Conservation (phyloP, 2,888 invertebrate species). For the Argyresthia goedartella region DNA sequence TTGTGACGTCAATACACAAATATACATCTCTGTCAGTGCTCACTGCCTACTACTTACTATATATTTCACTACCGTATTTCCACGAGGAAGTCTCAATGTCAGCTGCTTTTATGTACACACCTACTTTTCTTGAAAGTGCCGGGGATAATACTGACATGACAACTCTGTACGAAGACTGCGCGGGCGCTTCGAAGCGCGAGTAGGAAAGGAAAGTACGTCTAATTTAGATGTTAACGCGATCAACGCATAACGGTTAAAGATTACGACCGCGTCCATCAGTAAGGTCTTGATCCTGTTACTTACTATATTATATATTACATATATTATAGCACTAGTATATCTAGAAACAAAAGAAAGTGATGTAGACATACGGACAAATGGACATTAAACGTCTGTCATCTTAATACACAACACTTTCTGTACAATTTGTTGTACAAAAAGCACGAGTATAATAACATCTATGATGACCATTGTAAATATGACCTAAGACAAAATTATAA, state of each 20-base stretch:
- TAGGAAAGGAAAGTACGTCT: background rate
- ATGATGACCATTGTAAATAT: no score
- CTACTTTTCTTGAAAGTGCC: background rate
- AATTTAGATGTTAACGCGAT: constrained; percentile 1
- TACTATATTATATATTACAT: no score
- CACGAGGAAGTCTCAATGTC: constrained; percentile 2
- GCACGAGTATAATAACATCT: no score
- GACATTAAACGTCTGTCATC: no score
- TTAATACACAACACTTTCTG: no score
- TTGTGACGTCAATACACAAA: constrained; percentile 2
- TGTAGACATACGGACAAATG: no score
- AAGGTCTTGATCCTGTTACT: no score
- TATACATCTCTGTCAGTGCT: background rate
- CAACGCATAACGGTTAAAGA: background rate
- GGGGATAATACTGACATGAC: background rate
- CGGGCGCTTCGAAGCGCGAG: background rate
- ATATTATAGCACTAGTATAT: no score
- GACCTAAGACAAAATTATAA: no score
- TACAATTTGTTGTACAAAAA: no score
- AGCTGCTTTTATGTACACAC: background rate
- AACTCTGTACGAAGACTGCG: background rate
- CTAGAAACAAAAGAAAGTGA: no score
- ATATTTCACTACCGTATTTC: constrained; percentile 1
- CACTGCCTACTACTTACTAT: background rate
- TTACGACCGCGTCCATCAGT: no score